phyloP scores from a whole-genome alignment of 2,797 vertebrate genomes.

The Danio tinwini region DNA sequence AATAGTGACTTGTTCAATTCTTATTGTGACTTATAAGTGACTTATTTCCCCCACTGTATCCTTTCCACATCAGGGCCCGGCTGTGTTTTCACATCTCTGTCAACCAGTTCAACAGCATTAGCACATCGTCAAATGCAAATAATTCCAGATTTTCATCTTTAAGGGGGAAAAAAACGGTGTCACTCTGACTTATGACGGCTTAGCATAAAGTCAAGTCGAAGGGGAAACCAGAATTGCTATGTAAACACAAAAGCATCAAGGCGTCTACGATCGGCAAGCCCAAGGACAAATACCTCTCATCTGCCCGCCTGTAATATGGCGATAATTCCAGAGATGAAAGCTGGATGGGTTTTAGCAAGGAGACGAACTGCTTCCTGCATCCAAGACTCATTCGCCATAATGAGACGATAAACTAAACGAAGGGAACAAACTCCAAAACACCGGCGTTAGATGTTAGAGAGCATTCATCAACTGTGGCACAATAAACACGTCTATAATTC shows the following conservation, averaged over 20 bases:
- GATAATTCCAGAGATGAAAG: slow-evolving; percentile 63
- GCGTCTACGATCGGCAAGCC: slow-evolving; percentile 36
- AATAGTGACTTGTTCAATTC: too few relatives aligned
- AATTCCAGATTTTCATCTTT: slow-evolving; percentile 44
- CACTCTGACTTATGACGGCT: slow-evolving; percentile 60
- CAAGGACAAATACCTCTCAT: slow-evolving; percentile 53
- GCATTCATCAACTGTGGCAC: slow-evolving; percentile 48
- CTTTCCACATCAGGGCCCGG: slow-evolving; percentile 1
- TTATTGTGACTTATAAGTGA: too few relatives aligned
- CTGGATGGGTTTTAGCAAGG: slow-evolving; percentile 23
- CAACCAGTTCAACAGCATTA: slow-evolving; percentile 40
- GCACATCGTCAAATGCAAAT: slow-evolving; percentile 42
- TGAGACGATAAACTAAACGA: slow-evolving; percentile 55
- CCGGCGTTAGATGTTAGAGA: slow-evolving; percentile 50
- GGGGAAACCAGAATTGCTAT: slow-evolving; percentile 49
- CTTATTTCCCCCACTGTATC: neutral
- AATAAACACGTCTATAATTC: slow-evolving; percentile 50
- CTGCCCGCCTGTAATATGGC: slow-evolving; percentile 12
- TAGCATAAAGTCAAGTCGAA: slow-evolving; percentile 50
- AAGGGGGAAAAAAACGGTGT: slow-evolving; percentile 39
- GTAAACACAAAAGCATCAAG: slow-evolving; percentile 53
- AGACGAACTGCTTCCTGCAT: slow-evolving; percentile 42
- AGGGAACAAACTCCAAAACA: slow-evolving; percentile 58
- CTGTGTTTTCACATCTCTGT: slow-evolving; percentile 47
- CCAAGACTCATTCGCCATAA: slow-evolving; percentile 14